Percentiles rank a stretch among this genome's conserved stretches.
Conservation (phyloP, 2,797 vertebrate genomes). For the Phoxinus dragarum region DNA sequence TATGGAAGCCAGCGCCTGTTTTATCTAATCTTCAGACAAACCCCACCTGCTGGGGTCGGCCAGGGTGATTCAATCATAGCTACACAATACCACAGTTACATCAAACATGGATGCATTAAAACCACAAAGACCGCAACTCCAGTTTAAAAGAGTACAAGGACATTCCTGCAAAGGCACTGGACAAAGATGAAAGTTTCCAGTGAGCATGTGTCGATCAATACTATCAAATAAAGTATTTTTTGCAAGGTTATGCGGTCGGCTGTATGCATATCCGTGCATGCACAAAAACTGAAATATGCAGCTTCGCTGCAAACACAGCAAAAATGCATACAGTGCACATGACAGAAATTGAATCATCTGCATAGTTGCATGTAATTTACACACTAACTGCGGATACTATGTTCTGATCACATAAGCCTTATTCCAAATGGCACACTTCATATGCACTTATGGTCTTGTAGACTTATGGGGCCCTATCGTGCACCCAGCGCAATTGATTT, state of each 20-base stretch:
- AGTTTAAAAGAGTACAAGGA: neutral
- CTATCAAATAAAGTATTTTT: neutral
- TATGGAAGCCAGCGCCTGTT: slow-evolving; percentile 41
- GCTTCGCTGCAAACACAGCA: neutral
- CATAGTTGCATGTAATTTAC: neutral
- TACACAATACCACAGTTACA: slow-evolving; percentile 13
- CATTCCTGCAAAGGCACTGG: neutral
- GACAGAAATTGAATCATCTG: neutral
- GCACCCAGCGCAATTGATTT: too few relatives aligned
- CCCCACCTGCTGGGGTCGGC: slow-evolving; percentile 39
- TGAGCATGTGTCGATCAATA: neutral
- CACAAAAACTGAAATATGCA: neutral
- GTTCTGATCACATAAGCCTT: neutral
- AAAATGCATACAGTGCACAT: neutral
- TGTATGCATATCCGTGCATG: neutral
- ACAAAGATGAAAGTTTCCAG: neutral
- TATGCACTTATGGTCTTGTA: neutral
- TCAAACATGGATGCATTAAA: slow-evolving; percentile 6
- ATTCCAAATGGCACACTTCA: neutral
- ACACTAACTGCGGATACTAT: neutral
- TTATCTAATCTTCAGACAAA: slow-evolving; percentile 53
- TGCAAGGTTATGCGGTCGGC: neutral
- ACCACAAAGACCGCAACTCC: neutral
- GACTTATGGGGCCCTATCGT: too few relatives aligned
- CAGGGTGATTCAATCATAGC: slow-evolving; percentile 28